Conservation (phyloP, 2,888 invertebrate genomes). For the Masnerella sp. region DNA sequence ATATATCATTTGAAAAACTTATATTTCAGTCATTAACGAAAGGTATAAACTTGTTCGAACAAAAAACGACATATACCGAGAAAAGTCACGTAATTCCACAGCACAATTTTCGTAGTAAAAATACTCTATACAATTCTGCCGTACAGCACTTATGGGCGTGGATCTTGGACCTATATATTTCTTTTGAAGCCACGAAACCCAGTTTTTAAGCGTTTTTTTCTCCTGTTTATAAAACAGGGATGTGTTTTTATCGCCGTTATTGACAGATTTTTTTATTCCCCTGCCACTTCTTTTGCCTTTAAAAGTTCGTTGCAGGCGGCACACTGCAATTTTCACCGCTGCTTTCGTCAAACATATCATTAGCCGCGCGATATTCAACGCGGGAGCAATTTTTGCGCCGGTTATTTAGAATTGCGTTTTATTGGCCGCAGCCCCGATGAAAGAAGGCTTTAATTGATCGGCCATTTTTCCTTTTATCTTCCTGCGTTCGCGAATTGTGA, state of each 20-base stretch:
- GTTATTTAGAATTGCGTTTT: conserved; percentile 14
- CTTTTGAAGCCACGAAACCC: no score
- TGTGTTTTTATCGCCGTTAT: conserved; percentile 22
- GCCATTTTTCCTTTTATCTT: conserved; percentile 10
- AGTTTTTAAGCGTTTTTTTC: no score
- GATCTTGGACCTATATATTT: no score
- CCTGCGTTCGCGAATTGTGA: conserved; percentile 20
- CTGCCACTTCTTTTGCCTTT: conserved; percentile 13
- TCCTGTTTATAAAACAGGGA: conserved; percentile 7
- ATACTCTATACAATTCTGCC: no score
- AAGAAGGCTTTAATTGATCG: conserved; percentile 23
- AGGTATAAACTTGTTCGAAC: no score
- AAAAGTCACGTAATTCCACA: no score
- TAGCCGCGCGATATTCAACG: conserved; percentile 19
- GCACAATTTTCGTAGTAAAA: no score
- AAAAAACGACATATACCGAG: no score
- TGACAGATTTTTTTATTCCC: background rate
- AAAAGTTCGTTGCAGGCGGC: conserved; percentile 4
- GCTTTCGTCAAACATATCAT: conserved; percentile 33
- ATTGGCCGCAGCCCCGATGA: background rate
- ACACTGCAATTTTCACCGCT: conserved; percentile 24
- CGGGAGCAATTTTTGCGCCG: conserved; percentile 19
- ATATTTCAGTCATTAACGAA: no score
- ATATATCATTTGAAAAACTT: no score
- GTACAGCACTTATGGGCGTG: no score